Evolutionary conservation across 1,140 invertebrate species (phyloP), one percentile per base, ranked within the genome.

Genomic region (Lepidurus packardi): DNA sequence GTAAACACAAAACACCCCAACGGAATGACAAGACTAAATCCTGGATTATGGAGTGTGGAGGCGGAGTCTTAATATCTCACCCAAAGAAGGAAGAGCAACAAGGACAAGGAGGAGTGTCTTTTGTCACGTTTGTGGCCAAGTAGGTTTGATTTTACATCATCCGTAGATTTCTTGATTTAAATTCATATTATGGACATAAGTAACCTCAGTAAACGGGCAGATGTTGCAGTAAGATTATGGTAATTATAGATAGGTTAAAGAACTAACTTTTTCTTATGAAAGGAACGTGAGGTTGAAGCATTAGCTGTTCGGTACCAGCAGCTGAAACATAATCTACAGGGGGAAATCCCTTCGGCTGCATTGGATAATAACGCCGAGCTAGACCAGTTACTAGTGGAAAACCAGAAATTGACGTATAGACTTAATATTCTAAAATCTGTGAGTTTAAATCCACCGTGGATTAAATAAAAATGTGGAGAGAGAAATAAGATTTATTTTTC

Each of bases 271-370:
- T 43, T 75, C 25, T 13, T 16, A 24, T 42, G 16, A 7, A 7
- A 77, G 75, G 75, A 77, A 77, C 43, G 42, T 45, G 75, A 77
- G 24, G 9, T 77, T 34, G 16, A 77, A 77, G 42, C 24, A 13
- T 16, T 77, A 47, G 9, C 43, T n/a, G 43, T 43, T 13, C 34
- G 41, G 43, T 77, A 45, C 43, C 24, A 44, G 42, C 8, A 10
- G 34, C 75, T 77, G 24, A 77, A 77, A 77, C 47, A 77, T 77
- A 43, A 43, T 43, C 16, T 43, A 34, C 16, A 16, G 80, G 89
- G 90, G 65, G 96, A 98, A 86, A 96, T 98, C 87, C 93, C 93
- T 41, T 96, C 94, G 10, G 90, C 95, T 80, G 98, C 98, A 97
- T 97, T 99, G 85, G 97, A 99, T 90, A 97, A 98, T 79, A 97